Evolutionary conservation across 2,113 vertebrate genomes (phyloP).

Genomic region (Cichladusa arquata): DNA sequence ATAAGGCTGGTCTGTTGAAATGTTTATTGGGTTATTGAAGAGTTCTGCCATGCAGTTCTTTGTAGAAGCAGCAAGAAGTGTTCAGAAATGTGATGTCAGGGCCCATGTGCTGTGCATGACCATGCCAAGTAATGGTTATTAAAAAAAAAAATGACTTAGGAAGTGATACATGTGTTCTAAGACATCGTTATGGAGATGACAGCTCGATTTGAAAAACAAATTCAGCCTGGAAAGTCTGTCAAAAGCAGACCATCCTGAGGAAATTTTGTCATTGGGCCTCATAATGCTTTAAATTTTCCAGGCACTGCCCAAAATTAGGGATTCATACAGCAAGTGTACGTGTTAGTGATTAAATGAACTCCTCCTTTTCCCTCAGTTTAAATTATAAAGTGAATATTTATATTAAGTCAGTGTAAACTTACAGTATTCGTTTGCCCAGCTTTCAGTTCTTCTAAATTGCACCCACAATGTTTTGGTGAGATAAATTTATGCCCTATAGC

Average conservation of each 20-base stretch:
- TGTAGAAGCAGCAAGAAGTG: not conserved
- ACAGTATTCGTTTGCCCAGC: not conserved
- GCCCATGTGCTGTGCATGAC: not conserved
- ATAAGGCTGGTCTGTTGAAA: not conserved
- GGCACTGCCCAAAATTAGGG: not conserved
- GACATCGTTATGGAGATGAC: slow-evolving; percentile 43
- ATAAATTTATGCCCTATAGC: not conserved
- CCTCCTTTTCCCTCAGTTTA: not conserved
- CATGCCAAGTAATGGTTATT: not conserved
- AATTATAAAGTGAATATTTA: not conserved
- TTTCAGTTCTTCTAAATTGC: not conserved
- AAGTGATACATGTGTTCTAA: not conserved
- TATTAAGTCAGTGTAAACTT: not conserved
- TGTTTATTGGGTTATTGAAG: not conserved
- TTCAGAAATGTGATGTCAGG: not conserved
- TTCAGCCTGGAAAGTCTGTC: not conserved
- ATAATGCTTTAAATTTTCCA: slow-evolving; percentile 24
- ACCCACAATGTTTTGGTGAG: not conserved
- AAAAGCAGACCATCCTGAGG: not conserved
- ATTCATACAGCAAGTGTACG: accelerated
- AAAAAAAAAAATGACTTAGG: not conserved
- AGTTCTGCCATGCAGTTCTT: not conserved
- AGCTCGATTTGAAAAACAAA: slow-evolving; percentile 41
- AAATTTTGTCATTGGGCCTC: slow-evolving; percentile 22
- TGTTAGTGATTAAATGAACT: not conserved